Conservation (phyloP, 2,888 invertebrate genomes). For the Lepidocyrtoides sp. region DNA sequence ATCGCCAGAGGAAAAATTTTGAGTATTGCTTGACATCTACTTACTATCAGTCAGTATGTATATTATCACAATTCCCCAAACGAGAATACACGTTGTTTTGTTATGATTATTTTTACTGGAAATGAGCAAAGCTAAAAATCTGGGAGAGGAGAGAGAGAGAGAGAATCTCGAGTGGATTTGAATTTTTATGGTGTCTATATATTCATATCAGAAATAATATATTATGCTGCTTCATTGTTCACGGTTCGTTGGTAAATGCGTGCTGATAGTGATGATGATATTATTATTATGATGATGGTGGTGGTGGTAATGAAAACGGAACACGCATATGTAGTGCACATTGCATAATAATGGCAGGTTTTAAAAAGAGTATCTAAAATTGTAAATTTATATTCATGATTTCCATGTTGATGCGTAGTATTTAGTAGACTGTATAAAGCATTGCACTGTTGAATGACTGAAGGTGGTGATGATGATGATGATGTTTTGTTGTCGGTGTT, state of each 20-base stretch:
- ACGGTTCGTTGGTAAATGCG: conserved; percentile 51
- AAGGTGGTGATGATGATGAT: not conserved
- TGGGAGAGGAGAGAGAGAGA: not conserved
- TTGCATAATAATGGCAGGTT: not conserved
- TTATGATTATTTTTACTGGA: conserved; percentile 50
- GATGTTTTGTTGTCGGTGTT: too few species aligned
- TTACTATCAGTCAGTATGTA: conserved; percentile 44
- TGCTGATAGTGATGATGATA: not conserved
- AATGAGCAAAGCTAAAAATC: conserved; percentile 38
- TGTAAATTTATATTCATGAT: conserved; percentile 70
- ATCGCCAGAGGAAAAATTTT: not conserved
- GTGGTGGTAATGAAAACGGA: not conserved
- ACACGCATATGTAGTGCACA: not conserved
- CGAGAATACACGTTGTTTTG: conserved; percentile 32
- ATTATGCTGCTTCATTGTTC: conserved; percentile 16
- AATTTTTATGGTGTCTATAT: conserved; percentile 39
- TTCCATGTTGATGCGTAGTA: conserved; percentile 8
- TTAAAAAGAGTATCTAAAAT: conserved; percentile 50
- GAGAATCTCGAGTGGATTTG: conserved; percentile 35
- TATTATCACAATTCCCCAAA: conserved; percentile 58
- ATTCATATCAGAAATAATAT: not conserved
- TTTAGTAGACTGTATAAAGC: not conserved
- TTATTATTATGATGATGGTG: conserved; percentile 1
- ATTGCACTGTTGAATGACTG: not conserved
- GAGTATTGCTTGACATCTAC: not conserved